These are phyloP conservation scores for Mustela lutreola DNA, from an alignment of 2,113 vertebrate genomes.

Conservation along the genomic window DNA sequence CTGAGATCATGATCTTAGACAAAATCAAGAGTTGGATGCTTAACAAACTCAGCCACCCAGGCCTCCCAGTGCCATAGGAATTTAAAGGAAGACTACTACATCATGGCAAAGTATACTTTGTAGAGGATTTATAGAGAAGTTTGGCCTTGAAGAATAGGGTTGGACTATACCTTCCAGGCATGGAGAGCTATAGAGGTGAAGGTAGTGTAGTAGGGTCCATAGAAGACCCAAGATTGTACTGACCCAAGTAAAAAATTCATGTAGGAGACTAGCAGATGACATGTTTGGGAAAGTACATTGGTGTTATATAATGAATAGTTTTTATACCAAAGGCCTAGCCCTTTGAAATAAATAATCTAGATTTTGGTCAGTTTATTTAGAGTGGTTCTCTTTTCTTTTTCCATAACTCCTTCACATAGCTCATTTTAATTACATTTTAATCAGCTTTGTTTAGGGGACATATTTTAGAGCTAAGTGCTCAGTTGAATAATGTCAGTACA, in stretches of 20 bases:
- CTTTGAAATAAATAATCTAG: constrained; percentile 42
- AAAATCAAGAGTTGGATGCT: background rate
- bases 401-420: background rate
- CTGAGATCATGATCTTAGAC: background rate
- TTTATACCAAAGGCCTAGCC: background rate
- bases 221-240: background rate
- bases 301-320: background rate
- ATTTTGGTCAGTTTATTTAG: constrained; percentile 32
- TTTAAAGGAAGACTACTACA: background rate
- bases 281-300: constrained; percentile 24
- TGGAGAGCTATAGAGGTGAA: background rate
- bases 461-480: constrained; percentile 37
- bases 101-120: background rate
- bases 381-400: background rate
- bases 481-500: constrained; percentile 37
- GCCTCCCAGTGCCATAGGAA: background rate
- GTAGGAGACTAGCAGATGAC: background rate
- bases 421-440: constrained; percentile 51
- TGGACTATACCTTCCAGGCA: background rate
- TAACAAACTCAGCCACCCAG: background rate
- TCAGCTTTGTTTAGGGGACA: background rate
- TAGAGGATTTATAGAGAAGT: background rate
- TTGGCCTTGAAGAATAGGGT: constrained; percentile 13
- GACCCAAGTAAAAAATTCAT: constrained; percentile 1
- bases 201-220: background rate